A percentile compares a stretch with the other conserved stretches of the same genome.
Evolutionary conservation across 2,113 vertebrate genomes (phyloP).

Genomic region (Aegotheles bennettii): DNA sequence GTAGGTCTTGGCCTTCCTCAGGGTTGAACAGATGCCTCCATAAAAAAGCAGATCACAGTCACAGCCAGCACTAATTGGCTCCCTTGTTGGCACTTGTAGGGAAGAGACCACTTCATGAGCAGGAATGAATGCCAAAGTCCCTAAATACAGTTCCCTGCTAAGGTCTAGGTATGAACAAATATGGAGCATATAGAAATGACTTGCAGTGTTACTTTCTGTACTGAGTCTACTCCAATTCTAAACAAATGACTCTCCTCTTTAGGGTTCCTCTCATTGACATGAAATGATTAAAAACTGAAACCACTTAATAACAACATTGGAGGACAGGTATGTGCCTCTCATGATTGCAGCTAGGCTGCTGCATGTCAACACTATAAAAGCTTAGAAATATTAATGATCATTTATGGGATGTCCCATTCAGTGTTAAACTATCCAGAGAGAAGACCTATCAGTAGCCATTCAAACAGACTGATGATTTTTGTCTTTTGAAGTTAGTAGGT

Average conservation of each 20-base stretch:
- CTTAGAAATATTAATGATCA: not conserved
- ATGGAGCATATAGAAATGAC: not conserved
- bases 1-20: not conserved
- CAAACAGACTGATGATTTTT: not conserved
- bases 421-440: not conserved
- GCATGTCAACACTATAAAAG: not conserved
- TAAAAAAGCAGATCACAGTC: not conserved
- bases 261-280: not conserved
- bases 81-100: not conserved
- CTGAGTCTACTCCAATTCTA: not conserved
- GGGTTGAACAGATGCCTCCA: not conserved
- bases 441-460: not conserved
- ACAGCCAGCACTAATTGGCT: not conserved
- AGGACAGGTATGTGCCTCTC: not conserved
- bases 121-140: not conserved
- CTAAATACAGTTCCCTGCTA: not conserved
- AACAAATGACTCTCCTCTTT: not conserved
- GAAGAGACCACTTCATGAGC: not conserved
- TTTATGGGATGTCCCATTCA: not conserved
- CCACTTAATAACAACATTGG: not conserved
- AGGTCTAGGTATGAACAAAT: not conserved
- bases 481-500: not conserved
- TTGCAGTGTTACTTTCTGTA: not conserved
- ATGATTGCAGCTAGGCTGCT: not conserved
- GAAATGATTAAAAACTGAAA: not conserved